These are phyloP conservation scores for Ranitomeya variabilis DNA, from an alignment of 2,113 vertebrate species.

Conservation along the genomic window DNA sequence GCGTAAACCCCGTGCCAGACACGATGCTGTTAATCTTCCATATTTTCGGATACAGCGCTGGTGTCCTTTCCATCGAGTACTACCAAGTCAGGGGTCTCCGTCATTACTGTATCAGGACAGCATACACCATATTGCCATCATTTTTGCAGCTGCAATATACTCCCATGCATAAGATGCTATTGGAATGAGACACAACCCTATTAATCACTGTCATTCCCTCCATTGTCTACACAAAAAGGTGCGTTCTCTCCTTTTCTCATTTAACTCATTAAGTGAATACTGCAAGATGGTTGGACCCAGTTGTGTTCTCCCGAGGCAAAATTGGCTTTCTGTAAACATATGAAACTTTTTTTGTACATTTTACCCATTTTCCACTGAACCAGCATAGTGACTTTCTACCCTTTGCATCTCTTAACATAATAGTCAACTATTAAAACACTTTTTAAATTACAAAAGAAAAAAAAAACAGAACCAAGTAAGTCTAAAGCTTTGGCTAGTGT, in stretches of 20 bases:
- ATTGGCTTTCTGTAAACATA: slow-evolving; percentile 72
- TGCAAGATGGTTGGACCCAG: slow-evolving; percentile 61
- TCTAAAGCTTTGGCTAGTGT: not conserved
- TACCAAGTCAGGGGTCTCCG: too few relatives aligned
- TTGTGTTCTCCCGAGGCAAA: slow-evolving; percentile 53
- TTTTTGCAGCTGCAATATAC: too few relatives aligned
- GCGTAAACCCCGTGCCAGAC: too few relatives aligned
- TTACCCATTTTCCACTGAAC: not conserved
- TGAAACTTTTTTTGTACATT: not conserved
- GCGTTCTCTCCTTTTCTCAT: not conserved
- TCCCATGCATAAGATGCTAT: too few relatives aligned
- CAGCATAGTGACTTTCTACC: not conserved
- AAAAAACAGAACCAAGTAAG: slow-evolving; percentile 54
- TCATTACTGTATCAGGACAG: too few relatives aligned
- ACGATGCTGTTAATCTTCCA: too few relatives aligned
- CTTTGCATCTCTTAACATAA: slow-evolving; percentile 60
- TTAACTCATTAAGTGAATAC: slow-evolving; percentile 64
- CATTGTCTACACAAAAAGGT: too few relatives aligned
- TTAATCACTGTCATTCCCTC: too few relatives aligned
- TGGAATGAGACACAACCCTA: too few relatives aligned
- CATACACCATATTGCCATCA: too few relatives aligned
- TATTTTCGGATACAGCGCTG: too few relatives aligned
- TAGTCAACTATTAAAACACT: slow-evolving; percentile 55
- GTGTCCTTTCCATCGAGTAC: too few relatives aligned
- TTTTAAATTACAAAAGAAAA: slow-evolving; percentile 10